Conservation (phyloP, 2,888 invertebrate species). For the Xestia rhomboidea region DNA sequence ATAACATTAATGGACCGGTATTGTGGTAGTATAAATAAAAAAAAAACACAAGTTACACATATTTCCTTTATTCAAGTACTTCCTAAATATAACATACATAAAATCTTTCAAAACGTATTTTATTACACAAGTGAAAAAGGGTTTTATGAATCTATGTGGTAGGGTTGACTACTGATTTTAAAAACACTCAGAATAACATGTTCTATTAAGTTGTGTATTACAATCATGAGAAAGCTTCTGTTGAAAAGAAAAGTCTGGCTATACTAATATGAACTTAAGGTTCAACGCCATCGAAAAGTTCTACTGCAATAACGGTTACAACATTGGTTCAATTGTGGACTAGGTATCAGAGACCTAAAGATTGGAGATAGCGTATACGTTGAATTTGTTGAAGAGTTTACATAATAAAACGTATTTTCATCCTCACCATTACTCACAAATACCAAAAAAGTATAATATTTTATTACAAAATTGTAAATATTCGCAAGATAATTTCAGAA, state of each 20-base stretch:
- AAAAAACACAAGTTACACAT: slow-evolving; percentile 14
- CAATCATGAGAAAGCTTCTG: not conserved
- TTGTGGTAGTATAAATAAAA: not conserved
- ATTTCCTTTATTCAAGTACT: slow-evolving; percentile 51
- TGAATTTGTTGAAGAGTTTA: not conserved
- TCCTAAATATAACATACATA: slow-evolving; percentile 57
- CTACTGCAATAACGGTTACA: not conserved
- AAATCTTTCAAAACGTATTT: slow-evolving; percentile 53
- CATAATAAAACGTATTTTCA: not conserved
- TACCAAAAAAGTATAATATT: slow-evolving; percentile 8
- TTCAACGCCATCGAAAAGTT: not conserved
- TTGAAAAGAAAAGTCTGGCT: not conserved
- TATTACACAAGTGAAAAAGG: slow-evolving; percentile 22
- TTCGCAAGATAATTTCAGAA: slow-evolving; percentile 35
- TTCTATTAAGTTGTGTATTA: slow-evolving; percentile 8
- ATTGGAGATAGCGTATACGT: not conserved
- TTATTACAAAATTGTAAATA: slow-evolving; percentile 31
- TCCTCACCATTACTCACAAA: not conserved
- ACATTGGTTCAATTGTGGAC: slow-evolving; percentile 1
- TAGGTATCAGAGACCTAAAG: not conserved
- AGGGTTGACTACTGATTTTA: slow-evolving; percentile 4
- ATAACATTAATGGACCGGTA: not conserved
- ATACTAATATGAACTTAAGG: slow-evolving; percentile 25
- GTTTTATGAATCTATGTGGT: slow-evolving; percentile 14
- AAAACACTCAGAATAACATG: not conserved